Evolutionary conservation across 2,797 vertebrate species (phyloP), one percentile per base, ranked within the genome.

Genomic region (Lutra lutra): DNA sequence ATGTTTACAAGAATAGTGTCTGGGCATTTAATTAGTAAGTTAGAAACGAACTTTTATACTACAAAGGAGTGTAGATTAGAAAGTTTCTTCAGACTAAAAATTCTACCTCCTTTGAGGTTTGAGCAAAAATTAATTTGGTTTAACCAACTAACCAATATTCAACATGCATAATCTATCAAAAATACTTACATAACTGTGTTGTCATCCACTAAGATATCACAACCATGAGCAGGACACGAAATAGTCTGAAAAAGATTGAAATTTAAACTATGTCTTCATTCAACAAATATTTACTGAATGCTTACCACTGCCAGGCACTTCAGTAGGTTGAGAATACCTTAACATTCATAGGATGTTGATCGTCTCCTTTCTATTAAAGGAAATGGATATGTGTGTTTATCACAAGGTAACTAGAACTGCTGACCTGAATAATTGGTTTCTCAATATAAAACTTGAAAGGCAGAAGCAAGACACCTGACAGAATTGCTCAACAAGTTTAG

Each of bases 191-290:
- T 99, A 99, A 99, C 99, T 98, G 99, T 99, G 99, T 99, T 99
- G 99, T 99, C 99, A 98, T 99, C 99, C 89, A 99, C 99, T 99
- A 99, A 99, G 99, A 99, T 99, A 99, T 99, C 99, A 99, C 99
- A 99, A 99, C 99, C 99, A 98, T 99, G 99, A 99, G 99, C 99
- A 98, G 99, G 99, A 98, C 99, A 99, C 86, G 99, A 99, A 99
- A 99, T 99, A 96, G 99, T 99, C 99, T 99, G 98, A 48, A 97
- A 98, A 96, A 97, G 98, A 98, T 95, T 58, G 54, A 98, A 84
- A 98, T 89, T 98, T 97, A 95, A 92, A 94, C 95, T 87, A 93
- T 86, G 93, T 85, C 84, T 97, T 98, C 87, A 95, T 95, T 97
- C 89, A 96, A 79, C 56, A 97, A 89, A 62, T 96, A 96, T 89